phyloP scores from a whole-genome alignment of 2,113 vertebrate genomes.

The Trachemys scripta region DNA sequence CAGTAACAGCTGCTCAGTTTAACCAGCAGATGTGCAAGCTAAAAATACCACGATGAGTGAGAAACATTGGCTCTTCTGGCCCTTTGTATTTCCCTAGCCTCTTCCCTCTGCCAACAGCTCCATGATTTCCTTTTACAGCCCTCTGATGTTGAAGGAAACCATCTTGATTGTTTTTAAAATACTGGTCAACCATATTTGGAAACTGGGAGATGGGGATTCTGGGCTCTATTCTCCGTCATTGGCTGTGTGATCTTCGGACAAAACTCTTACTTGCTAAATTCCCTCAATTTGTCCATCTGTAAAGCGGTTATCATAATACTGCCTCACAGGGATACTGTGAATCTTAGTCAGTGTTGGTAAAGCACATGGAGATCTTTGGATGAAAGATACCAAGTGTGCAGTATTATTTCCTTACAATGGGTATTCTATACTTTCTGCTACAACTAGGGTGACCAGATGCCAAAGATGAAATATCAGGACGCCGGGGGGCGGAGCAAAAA shows the following conservation, averaged over 20 bases:
- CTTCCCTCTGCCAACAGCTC: too few relatives aligned
- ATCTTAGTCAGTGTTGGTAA: fast-evolving
- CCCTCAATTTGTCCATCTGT: not conserved
- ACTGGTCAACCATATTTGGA: not conserved
- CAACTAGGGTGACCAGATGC: not conserved
- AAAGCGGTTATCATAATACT: not conserved
- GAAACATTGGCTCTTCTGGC: not conserved
- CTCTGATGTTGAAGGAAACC: too few relatives aligned
- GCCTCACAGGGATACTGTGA: not conserved
- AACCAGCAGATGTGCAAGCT: not conserved
- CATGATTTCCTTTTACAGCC: not conserved
- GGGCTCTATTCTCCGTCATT: too few relatives aligned
- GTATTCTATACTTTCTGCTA: not conserved
- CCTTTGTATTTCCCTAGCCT: not conserved
- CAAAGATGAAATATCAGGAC: too few relatives aligned
- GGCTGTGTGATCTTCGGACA: not conserved
- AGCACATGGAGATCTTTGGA: fast-evolving
- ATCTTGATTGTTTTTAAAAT: not conserved
- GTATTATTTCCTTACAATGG: not conserved
- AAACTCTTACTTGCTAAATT: fast-evolving
- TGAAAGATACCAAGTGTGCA: not conserved
- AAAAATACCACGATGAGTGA: not conserved
- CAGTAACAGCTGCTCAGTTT: not conserved
- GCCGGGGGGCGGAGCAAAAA: too few relatives aligned
- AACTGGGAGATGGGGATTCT: not conserved